Percentiles rank a stretch among this genome's conserved stretches.
phyloP scores from a whole-genome alignment of 2,797 vertebrate genomes.

The Dicrostonyx torquatus region DNA sequence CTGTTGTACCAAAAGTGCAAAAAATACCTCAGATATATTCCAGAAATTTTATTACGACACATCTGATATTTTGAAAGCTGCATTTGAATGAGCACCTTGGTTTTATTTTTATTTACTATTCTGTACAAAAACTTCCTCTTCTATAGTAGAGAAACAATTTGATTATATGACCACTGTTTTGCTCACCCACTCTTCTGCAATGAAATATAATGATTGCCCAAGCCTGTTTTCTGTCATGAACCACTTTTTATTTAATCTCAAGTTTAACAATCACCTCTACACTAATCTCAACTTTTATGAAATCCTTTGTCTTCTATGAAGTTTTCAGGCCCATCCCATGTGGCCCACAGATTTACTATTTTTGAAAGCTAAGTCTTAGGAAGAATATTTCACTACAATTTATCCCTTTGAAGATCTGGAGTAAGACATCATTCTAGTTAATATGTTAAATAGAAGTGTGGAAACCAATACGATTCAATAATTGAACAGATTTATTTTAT shows the following conservation, averaged over 20 bases:
- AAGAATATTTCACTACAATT: background rate
- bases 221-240: background rate
- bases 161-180: background rate
- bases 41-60: constrained; percentile 11
- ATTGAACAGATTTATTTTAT: background rate
- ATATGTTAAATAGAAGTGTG: background rate
- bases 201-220: background rate
- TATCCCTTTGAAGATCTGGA: background rate
- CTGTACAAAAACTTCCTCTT: constrained; percentile 7
- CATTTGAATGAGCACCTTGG: background rate
- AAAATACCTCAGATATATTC: background rate
- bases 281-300: background rate
- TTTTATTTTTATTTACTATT: constrained; percentile 33
- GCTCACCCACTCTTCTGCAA: background rate
- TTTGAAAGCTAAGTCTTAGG: background rate
- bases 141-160: background rate
- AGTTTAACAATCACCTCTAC: background rate
- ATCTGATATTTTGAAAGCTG: constrained; percentile 40
- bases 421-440: constrained; percentile 13
- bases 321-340: background rate
- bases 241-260: background rate
- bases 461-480: background rate
- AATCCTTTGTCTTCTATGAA: background rate
- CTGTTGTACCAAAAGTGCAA: background rate
- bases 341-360: background rate